Evolutionary conservation across 2,888 invertebrate species (phyloP), one percentile per base, ranked within the genome.

Genomic region (Scrobipalpa costella): DNA sequence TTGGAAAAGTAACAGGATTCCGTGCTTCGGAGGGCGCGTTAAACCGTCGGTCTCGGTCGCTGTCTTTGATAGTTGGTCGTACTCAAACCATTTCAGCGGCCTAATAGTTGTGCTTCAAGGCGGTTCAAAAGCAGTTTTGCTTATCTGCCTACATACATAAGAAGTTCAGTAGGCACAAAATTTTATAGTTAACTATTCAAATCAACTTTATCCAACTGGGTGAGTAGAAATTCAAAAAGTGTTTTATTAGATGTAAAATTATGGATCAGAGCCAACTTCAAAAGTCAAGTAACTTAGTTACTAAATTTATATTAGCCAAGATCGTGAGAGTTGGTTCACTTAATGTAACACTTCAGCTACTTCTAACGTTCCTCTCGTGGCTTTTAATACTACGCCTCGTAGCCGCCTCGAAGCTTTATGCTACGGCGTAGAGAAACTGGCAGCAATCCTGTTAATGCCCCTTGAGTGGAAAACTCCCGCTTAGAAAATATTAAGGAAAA

Each of bases 401-500:
- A 27, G 27, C 27, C 11, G 40, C 3, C 13, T 44, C 44, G 44
- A n/a, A 44, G 44, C 44, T 44, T 15, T 44, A 15, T 44, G 44
- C 44, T 44, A 44, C 44, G 15, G 15, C 3, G 15, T 44, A 15
- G 44, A 44, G 44, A 44, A n/a, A 44, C 44, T 44, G 44, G 44
- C 71, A 73, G 44, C 44, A 6, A 44, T 44, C 15, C 44, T 15
- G 79, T 78, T 79, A 72, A 74, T 71, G 61, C 64, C 70, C 72
- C 73, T 66, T 67, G 67, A 71, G 67, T 70, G 64, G 67, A 65
- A 75, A 74, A 72, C 67, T 69, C 65, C 47, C 59, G 64, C 67
- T 71, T 72, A 50, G 19, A 79, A 75, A 64, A 69, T 77, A 77
- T 82, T 76, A 75, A 21, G 71, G 69, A 63, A 70, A 71, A 75